Evolutionary conservation across 2,797 vertebrate genomes (phyloP).

Genomic region (Synaphobranchus kaupii): DNA sequence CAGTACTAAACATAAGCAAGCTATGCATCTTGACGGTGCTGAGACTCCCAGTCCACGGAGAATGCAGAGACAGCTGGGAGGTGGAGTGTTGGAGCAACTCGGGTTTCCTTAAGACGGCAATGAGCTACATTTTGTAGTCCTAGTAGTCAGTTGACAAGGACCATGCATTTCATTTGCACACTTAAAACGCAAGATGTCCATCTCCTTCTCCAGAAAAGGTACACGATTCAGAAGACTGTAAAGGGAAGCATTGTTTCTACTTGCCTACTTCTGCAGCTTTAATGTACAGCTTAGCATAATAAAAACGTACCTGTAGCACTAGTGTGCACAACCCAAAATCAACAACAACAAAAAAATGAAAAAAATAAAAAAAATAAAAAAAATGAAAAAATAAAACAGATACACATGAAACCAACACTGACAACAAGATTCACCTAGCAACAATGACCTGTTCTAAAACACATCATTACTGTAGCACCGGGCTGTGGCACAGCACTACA

Average conservation of each 20-base stretch:
- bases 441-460: not conserved
- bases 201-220: not conserved
- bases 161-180: not conserved
- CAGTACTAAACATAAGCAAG: not conserved
- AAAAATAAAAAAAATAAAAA: not conserved
- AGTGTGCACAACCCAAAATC: not conserved
- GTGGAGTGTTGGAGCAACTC: slow-evolving; percentile 61
- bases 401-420: not conserved
- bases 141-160: slow-evolving; percentile 8
- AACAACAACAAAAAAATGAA: not conserved
- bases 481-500: no score
- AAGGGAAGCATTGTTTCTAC: not conserved
- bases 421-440: not conserved
- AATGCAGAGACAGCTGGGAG: slow-evolving; percentile 64
- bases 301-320: not conserved
- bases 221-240: not conserved
- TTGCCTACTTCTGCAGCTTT: not conserved
- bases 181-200: not conserved
- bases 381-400: not conserved
- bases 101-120: slow-evolving; percentile 58
- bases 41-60: slow-evolving; percentile 30
- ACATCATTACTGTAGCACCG: not conserved
- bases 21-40: not conserved
- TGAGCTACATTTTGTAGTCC: slow-evolving; percentile 51
- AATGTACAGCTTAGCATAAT: not conserved